Base-by-base conservation (phyloP, 2,797 vertebrate species). In the Fistularia commersonii region DNA sequence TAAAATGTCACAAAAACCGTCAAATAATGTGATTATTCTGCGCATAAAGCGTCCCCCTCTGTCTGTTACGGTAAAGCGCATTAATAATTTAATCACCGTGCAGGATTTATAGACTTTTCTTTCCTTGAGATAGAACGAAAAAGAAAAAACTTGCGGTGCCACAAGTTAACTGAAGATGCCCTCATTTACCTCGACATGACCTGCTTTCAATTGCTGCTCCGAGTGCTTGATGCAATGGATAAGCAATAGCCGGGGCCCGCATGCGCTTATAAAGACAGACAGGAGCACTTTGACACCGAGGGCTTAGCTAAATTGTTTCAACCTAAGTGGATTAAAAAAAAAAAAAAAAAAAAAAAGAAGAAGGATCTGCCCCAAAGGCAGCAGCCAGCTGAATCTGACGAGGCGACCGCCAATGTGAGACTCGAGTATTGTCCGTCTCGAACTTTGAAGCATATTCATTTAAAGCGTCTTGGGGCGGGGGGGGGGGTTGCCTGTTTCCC, bases 261-360 rank as follows among this genome's bases (percentile, higher is more conserved):
- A 41, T 36, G 51, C 41, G 43, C 47, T 51, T 13, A 14, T 41
- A 57, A 50, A 64, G 13, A 51, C 32, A 23, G 3, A 45, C 10
- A 38, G 33, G 14, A 8, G 31, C 37, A 11, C 56, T 42, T 7
- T 53, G 58, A 76, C 54, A 65, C 14, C 23, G 3, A 13, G 41
- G 55, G 48, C 42, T 47, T 39, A 3, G 38, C 54, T 58, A 50
- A 55, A 67, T 57, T 33, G 49, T 57, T 41, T 62, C 13, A 54
- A 37, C 70, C 41, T 72, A 66, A 72, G 48, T 40, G 32, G 53
- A 68, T 72, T 66, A 57, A 50, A 62, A 66, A 64, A 47, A 41
- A 23, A 23, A 23, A 23, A 23, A 23, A 23, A 23, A 23, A 23
- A 23, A 23, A 23, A 4, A 23, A 4, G 23, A 23, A 23, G 23